Base-by-base conservation (phyloP, 1,140 invertebrate genomes). In the Rhyzopertha dominica region DNA sequence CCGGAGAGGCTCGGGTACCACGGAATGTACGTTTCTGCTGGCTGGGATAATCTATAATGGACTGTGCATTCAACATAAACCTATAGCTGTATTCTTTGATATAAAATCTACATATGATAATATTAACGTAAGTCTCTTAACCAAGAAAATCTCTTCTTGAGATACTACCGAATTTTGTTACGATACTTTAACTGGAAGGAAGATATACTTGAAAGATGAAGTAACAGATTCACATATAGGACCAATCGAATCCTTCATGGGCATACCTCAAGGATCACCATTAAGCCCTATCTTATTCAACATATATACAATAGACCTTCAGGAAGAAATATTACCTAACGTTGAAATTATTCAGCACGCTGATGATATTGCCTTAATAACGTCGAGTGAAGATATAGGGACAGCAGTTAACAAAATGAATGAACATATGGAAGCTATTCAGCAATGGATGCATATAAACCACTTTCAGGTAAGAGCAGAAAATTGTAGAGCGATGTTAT, bases 81-180 rank as follows among this genome's bases (percentile, higher is more conserved):
- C 28, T 13, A 47, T 48, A 26, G 37, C 29, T 10, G 37, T 48
- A 19, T 43, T 43, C 12, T 22, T 48, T 8, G 39, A n/a, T 17
- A 43, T 48, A 25, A 43, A 43, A 37, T 9, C 38, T 3, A 40
- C 46, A 28, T 50, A 50, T 9, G 42, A 50, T 18, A 45, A 44
- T 24, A 29, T 49, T 12, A 36, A 38, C 12, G 32, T 49, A 3
- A 18, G 29, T 12, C 29, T 26, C 2, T 12, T 45, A 29, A 25
- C 26, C 13, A 32, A 38, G 8, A 23, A 31, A 23, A 31, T 42
- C 2, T 23, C 31, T 17, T 29, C 39, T n/a, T 16, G 23, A 23
- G 17, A 16, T 30, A n/a, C 14, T 30, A 17, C 16, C 31, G 8
- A 35, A 35, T 18, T 18, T 35, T 13, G 17, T 22, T 29, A 25